Evolutionary conservation across 2,113 vertebrate species (phyloP).

Genomic region (Collichthys lucidus): DNA sequence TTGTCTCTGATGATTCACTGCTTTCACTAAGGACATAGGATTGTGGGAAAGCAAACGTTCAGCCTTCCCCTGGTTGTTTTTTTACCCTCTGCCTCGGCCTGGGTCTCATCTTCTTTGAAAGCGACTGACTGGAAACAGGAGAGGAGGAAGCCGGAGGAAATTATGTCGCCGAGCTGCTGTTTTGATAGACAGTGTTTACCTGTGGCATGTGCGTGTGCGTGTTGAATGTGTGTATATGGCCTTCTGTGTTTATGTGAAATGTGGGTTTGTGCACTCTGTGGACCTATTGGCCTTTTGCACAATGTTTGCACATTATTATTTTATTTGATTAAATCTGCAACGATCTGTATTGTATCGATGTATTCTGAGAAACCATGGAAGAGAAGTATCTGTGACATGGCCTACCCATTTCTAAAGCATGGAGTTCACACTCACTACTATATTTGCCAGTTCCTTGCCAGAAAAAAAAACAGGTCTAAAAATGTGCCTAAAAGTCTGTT

Average conservation of each 20-base stretch:
- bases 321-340: background rate
- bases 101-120: background rate
- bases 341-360: background rate
- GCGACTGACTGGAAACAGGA: constrained; percentile 30
- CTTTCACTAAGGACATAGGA: constrained; percentile 1
- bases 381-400: background rate
- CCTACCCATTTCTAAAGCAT: background rate
- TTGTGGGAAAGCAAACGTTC: constrained; percentile 32
- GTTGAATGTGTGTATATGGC: background rate
- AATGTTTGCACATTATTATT: background rate
- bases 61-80: constrained; percentile 28
- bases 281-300: background rate
- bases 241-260: background rate
- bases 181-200: constrained; percentile 43
- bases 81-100: background rate
- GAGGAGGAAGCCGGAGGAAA: constrained; percentile 33
- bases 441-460: background rate
- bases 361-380: background rate
- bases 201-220: background rate
- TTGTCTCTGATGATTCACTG: background rate
- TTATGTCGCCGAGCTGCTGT: constrained; percentile 9
- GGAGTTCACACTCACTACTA: background rate
- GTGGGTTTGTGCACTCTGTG: background rate
- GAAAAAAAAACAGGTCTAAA: background rate
- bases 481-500: background rate